A percentile compares a stretch with the other conserved stretches of the same genome.
These are phyloP conservation scores for Pandemis heparana DNA, from an alignment of 2,888 invertebrate genomes.

Conservation along the genomic window DNA sequence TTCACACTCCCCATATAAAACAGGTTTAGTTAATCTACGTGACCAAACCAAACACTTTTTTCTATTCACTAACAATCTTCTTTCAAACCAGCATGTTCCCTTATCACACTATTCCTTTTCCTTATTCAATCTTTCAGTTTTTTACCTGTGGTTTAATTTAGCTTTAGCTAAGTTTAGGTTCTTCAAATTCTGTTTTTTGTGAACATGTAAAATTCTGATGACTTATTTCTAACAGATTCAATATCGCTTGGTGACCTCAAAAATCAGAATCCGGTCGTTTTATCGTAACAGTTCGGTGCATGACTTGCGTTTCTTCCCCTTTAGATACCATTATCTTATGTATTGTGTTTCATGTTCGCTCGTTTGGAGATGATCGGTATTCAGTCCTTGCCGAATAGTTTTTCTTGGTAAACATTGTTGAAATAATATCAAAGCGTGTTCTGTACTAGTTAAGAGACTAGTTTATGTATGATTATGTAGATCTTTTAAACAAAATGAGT, in stretches of 20 bases:
- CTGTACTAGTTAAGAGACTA: neutral
- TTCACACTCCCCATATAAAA: no score
- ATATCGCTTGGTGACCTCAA: neutral
- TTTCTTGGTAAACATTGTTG: conserved; percentile 20
- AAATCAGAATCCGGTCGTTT: neutral
- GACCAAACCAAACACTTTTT: no score
- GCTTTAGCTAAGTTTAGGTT: no score
- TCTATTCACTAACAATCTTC: no score
- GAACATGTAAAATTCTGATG: no score
- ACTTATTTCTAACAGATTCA: neutral
- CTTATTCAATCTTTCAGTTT: no score
- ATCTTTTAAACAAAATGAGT: neutral
- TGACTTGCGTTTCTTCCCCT: conserved; percentile 37
- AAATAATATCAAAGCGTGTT: neutral
- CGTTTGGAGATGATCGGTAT: conserved; percentile 38
- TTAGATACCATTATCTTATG: conserved; percentile 43
- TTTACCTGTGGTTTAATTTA: no score
- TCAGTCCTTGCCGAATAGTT: conserved; percentile 32
- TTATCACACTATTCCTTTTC: no score
- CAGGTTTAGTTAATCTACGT: no score
- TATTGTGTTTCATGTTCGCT: conserved; percentile 43
- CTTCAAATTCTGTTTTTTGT: no score
- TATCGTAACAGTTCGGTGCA: conserved; percentile 37
- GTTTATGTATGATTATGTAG: neutral
- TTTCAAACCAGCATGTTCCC: no score